Conservation (phyloP, 1,140 invertebrate genomes). For the Helicoverpa armigera region DNA sequence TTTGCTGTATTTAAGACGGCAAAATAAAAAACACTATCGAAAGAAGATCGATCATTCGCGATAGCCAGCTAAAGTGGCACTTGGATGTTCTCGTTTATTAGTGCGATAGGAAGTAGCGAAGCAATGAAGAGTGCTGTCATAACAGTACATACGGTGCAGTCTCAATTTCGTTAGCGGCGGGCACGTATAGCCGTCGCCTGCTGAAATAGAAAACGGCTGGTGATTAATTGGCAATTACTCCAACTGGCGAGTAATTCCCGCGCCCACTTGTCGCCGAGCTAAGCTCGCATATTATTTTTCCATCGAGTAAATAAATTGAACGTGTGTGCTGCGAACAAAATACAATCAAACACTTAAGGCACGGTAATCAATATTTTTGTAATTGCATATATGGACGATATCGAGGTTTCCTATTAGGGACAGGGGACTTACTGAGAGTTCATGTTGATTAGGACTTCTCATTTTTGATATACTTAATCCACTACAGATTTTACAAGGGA, state of each 20-base stretch:
- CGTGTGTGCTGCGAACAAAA: slow-evolving; percentile 37
- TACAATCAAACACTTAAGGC: slow-evolving; percentile 35
- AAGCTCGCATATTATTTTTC: slow-evolving; percentile 66
- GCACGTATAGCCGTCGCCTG: slow-evolving; percentile 58
- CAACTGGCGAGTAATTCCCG: slow-evolving; percentile 73
- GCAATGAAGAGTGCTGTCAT: slow-evolving; percentile 37
- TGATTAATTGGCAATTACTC: slow-evolving; percentile 84
- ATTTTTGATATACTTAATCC: too few species aligned
- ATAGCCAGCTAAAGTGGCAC: background rate
- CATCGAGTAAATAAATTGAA: slow-evolving; percentile 60
- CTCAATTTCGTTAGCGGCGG: slow-evolving; percentile 73
- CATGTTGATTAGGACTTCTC: too few species aligned
- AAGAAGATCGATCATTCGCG: background rate
- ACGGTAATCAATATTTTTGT: slow-evolving; percentile 34
- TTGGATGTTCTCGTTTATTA: background rate
- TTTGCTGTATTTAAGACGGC: background rate
- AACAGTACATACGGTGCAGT: slow-evolving; percentile 66
- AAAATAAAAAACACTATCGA: slow-evolving; percentile 17
- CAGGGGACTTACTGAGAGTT: background rate
- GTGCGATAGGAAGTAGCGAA: slow-evolving; percentile 21
- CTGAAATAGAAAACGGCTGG: slow-evolving; percentile 81
- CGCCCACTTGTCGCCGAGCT: slow-evolving; percentile 70
- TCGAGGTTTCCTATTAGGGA: background rate
- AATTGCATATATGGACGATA: slow-evolving; percentile 9
- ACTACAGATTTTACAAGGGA: too few species aligned